These are phyloP conservation scores for Regulus satrapa DNA, from an alignment of 2,113 vertebrate genomes.

Conservation along the genomic window DNA sequence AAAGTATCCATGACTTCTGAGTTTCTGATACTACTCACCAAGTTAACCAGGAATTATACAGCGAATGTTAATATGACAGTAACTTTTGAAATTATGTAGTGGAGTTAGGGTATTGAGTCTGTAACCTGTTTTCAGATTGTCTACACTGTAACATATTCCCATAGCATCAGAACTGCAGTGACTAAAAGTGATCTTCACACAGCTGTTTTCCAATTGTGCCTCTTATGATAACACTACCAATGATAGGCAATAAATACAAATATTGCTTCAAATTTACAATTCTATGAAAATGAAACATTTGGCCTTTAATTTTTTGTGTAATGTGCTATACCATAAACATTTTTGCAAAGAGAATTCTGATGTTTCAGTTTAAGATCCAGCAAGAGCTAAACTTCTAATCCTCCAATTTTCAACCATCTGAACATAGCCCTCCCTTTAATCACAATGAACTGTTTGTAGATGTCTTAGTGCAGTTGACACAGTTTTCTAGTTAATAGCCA, in stretches of 20 bases:
- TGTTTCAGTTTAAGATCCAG: not conserved
- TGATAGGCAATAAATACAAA: not conserved
- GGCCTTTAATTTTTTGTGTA: not conserved
- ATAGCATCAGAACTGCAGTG: not conserved
- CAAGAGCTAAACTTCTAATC: not conserved
- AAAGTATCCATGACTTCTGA: not conserved
- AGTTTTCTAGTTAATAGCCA: not conserved
- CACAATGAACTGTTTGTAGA: not conserved
- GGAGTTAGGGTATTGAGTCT: not conserved
- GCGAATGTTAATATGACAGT: not conserved
- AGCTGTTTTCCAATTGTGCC: not conserved
- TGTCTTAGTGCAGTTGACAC: not conserved
- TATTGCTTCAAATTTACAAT: not conserved
- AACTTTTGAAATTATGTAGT: not conserved
- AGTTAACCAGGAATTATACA: not conserved
- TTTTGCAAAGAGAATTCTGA: not conserved
- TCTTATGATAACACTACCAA: not conserved
- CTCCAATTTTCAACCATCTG: not conserved
- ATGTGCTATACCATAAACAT: not conserved
- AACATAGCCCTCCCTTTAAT: not conserved
- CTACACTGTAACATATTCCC: not conserved
- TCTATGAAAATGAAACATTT: not conserved
- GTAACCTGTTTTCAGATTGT: not conserved
- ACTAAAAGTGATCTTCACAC: not conserved
- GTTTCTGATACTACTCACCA: not conserved